Evolutionary conservation across 2,888 invertebrate genomes (phyloP).

Genomic region (Tipula confusa): DNA sequence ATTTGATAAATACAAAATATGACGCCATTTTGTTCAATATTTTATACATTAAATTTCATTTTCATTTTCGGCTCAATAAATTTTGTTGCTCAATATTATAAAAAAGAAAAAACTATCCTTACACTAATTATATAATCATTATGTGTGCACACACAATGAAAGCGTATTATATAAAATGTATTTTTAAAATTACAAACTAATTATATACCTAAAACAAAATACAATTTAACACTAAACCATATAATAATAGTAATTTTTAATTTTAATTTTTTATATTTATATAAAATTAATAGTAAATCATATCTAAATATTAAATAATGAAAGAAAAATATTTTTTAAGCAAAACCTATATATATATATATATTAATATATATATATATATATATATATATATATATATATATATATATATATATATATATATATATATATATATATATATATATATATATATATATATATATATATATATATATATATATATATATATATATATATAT

Average conservation of each 20-base stretch:
- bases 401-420: constrained; percentile 6
- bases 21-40: neutral
- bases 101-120: too few relatives aligned
- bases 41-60: neutral
- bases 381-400: constrained; percentile 6
- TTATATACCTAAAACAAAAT: neutral
- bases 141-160: neutral
- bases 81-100: neutral
- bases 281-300: neutral
- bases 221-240: neutral
- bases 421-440: neutral
- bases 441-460: constrained; percentile 6
- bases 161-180: neutral
- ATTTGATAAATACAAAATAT: neutral
- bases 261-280: constrained; percentile 9
- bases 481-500: neutral
- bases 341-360: neutral
- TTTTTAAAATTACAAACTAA: neutral
- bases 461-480: neutral
- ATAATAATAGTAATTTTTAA: neutral
- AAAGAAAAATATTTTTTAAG: neutral
- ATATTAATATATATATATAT: neutral
- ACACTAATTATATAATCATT: neutral
- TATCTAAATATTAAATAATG: neutral
- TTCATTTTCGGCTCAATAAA: neutral